Percentiles rank a stretch among this genome's conserved stretches.
Evolutionary conservation across 2,113 vertebrate genomes (phyloP).

Genomic region (Tichodroma muraria): DNA sequence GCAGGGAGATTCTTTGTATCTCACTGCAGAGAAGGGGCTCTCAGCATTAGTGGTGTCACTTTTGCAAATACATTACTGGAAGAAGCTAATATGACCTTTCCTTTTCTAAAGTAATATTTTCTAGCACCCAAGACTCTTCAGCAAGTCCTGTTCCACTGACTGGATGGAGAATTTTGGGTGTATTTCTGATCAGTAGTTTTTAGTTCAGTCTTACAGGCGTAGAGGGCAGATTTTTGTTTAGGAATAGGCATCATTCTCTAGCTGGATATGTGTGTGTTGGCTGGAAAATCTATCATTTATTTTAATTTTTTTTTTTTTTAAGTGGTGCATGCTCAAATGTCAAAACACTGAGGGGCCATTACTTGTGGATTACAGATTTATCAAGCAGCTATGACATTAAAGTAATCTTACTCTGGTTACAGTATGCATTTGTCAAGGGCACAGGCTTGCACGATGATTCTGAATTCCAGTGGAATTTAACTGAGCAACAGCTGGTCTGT

Average conservation of each 20-base stretch:
- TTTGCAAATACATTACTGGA: background rate
- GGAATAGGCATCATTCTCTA: background rate
- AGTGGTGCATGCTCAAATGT: background rate
- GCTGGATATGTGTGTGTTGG: background rate
- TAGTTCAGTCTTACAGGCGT: background rate
- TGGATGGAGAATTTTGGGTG: background rate
- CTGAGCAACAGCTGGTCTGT: conserved; percentile 27
- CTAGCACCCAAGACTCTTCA: background rate
- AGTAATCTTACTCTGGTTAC: background rate
- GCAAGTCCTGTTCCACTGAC: background rate
- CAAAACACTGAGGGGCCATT: background rate
- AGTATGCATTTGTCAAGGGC: background rate
- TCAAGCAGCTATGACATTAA: background rate
- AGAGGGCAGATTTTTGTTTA: background rate
- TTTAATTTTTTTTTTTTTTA: background rate
- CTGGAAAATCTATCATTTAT: background rate
- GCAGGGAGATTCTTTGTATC: background rate
- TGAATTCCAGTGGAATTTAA: background rate
- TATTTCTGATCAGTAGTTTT: background rate
- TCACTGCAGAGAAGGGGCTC: background rate
- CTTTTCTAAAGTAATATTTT: conserved; percentile 40
- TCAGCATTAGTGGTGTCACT: background rate
- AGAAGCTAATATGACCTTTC: conserved; percentile 36
- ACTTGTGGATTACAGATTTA: background rate
- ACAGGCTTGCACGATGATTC: background rate